phyloP scores from a whole-genome alignment of 2,113 vertebrate genomes.

The Oenanthe melanoleuca region DNA sequence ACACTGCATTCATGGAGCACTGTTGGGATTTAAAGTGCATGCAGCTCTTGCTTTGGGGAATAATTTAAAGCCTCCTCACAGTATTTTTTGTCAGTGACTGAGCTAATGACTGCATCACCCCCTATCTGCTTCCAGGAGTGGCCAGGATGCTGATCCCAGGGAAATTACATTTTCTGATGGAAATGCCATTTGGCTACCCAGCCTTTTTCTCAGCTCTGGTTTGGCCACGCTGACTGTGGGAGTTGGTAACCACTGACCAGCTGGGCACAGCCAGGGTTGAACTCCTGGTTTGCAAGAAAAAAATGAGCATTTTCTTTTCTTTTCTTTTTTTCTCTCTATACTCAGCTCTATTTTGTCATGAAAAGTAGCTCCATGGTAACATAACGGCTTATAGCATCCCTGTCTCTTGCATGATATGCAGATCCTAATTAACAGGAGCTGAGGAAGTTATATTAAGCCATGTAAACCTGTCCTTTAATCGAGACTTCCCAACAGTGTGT shows the following conservation, averaged over 20 bases:
- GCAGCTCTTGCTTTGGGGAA: not conserved
- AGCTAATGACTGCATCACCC: not conserved
- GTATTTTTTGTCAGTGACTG: not conserved
- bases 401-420: not conserved
- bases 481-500: not conserved
- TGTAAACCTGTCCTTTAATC: not conserved
- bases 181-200: not conserved
- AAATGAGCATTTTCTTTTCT: not conserved
- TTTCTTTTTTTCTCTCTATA: not conserved
- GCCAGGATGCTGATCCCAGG: not conserved
- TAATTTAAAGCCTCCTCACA: not conserved
- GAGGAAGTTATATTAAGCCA: not conserved
- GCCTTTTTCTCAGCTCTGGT: not conserved
- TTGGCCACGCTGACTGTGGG: not conserved
- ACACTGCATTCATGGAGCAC: not conserved
- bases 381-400: not conserved
- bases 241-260: not conserved
- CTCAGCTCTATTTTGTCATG: not conserved
- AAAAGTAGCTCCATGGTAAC: slow-evolving; percentile 38
- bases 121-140: not conserved
- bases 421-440: not conserved
- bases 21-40: not conserved
- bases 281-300: not conserved
- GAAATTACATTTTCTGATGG: not conserved
- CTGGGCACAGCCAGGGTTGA: not conserved